Evolutionary conservation across 2,888 invertebrate genomes (phyloP), one percentile per base, ranked within the genome.

Genomic region (Synergus japonicus): DNA sequence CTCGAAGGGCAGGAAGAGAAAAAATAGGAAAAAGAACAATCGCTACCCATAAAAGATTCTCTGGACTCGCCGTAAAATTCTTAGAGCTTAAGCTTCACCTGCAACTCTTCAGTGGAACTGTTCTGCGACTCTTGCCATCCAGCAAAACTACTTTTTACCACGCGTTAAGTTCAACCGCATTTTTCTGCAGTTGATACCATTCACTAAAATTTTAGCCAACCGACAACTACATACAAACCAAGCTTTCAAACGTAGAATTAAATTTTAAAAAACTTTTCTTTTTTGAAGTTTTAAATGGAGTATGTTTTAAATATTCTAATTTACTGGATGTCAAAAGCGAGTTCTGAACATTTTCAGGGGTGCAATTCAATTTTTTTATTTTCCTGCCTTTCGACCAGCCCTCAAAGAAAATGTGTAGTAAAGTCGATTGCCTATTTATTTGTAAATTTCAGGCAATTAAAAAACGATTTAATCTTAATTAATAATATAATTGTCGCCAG

Each of bases 21-120:
- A 49, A 5, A 54, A 73, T 37, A n/a, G 10, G 37, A 8, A n/a
- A 73, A 73, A 37, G 10, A 54, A 54, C 15, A 29, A 10, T 37
- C 49, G 49, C 73, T 73, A 54, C 15, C 73, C 54, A 73, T 73
- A 73, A 73, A 73, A 73, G 54, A 54, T 54, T 54, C 73, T 37
- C n/a, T 49, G 29, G n/a, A n/a, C 37, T 73, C 73, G 49, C 54
- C 73, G 73, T 73, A 73, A 37, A 54, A 10, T n/a, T 37, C 49
- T 73, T 37, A 54, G 73, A 29, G 49, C 73, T 73, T 37, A 13
- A 13, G 67, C 13, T 43, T 67, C 67, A 37, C 15, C 37, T 73
- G 73, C 73, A 73, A 54, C 54, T 54, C 73, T 73, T 54, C 73
- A 73, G 29, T 54, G 73, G 15, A 67, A 67, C 67, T 43, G 22